phyloP scores from a whole-genome alignment of 1,140 invertebrate species.

The Saccostrea cuccullata region DNA sequence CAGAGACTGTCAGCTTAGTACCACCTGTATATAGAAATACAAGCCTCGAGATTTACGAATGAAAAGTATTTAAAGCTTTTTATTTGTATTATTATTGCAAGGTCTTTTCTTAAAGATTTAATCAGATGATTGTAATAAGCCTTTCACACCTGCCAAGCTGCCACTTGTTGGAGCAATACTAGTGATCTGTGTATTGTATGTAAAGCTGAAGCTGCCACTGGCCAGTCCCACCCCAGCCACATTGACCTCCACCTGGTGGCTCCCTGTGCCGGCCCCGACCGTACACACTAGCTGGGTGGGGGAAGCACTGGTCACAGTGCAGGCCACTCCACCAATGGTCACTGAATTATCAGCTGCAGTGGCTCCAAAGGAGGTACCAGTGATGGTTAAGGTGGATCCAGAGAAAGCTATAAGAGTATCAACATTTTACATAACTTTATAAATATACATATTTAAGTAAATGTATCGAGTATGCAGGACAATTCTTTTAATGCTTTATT shows the following conservation, averaged over 20 bases:
- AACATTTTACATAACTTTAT: not conserved
- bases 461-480: too few relatives aligned
- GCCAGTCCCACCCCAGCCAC: conserved; percentile 65
- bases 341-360: conserved; percentile 58
- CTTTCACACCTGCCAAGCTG: conserved; percentile 62
- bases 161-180: conserved; percentile 61
- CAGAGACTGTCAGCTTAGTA: conserved; percentile 29
- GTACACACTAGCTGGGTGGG: conserved; percentile 56
- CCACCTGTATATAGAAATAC: conserved; percentile 39
- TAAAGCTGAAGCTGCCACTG: conserved; percentile 55
- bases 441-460: too few relatives aligned
- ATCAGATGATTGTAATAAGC: too few relatives aligned
- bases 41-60: not conserved
- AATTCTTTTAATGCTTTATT: too few relatives aligned
- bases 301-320: conserved; percentile 51
- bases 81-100: too few relatives aligned
- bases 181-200: conserved; percentile 56
- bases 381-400: conserved; percentile 50
- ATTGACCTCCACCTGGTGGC: conserved; percentile 60
- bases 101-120: too few relatives aligned
- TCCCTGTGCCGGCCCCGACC: conserved; percentile 64
- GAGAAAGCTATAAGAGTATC: not conserved
- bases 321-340: conserved; percentile 59
- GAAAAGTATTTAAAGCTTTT: not conserved
- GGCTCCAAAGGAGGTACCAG: conserved; percentile 63